Evolutionary conservation across 2,113 vertebrate species (phyloP), one percentile per base, ranked within the genome.

Genomic region (Platichthys flesus): DNA sequence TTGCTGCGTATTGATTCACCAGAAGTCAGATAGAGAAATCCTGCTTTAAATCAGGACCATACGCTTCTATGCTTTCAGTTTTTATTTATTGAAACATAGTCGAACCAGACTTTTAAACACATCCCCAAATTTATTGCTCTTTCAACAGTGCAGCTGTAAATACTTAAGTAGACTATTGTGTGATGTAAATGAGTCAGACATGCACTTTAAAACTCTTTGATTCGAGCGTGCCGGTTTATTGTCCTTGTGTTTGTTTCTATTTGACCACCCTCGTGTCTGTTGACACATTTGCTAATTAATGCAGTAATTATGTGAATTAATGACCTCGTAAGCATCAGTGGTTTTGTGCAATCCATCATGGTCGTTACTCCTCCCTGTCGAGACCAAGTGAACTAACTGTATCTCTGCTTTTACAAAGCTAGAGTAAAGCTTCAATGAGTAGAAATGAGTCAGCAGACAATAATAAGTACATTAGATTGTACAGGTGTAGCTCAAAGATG

Each of bases 401-500:
- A 35, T 40, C 20, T 70, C 61, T 71, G 67, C 47, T 35, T 58
- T 66, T 59, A 70, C 24, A 71, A 56, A 55, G 16, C 58, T 6
- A 3, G 13, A 57, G 13, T 51, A 14, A 37, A 40, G 21, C 63
- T 49, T 35, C 28, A 18, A 59, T 35, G 57, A 18, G 16, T 59
- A 40, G 37, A 40, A 40, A 40, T 40, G 40, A 42, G 24, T 26
- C 57, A 59, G 16, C 16, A 26, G 57, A 6, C 6, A 12, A 5
- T 37, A 20, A 5, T 20, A 20, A 10, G 9, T 16, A 6, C 47
- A 51, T 51, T 51, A 3, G 40, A 3, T 42, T 12, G 40, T 42
- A 12, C 12, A 42, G 40, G 40, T 42, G 40, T 13, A 42, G 12
- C 40, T 42, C 40, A 42, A 42, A 31, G 31, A 31, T 6, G 6